phyloP scores from a whole-genome alignment of 1,140 invertebrate genomes.

The Hermatobates lingyangjiaoensis region DNA sequence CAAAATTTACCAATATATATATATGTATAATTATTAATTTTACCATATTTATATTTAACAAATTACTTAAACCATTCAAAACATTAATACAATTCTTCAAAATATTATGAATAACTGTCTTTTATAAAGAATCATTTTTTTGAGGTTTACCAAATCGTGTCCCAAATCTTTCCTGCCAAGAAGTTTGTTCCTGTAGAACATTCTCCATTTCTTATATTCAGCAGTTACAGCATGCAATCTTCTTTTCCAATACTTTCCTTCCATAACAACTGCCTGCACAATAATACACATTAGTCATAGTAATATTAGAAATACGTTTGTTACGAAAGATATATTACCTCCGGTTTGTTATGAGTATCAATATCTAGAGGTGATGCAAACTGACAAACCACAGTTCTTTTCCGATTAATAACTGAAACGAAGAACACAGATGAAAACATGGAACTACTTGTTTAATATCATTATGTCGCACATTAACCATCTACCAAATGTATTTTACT shows the following conservation, averaged over 20 bases:
- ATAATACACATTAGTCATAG: background rate
- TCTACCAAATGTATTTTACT: no score
- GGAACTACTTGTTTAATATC: no score
- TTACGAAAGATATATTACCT: slow-evolving; percentile 46
- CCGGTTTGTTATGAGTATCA: slow-evolving; percentile 84
- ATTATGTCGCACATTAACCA: no score
- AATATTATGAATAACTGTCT: background rate
- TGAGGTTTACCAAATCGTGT: slow-evolving; percentile 46
- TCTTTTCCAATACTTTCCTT: slow-evolving; percentile 98
- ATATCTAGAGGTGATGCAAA: slow-evolving; percentile 88
- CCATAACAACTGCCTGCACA: slow-evolving; percentile 72
- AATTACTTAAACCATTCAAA: background rate
- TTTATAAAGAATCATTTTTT: no score
- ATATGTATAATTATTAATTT: no score
- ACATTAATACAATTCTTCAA: background rate
- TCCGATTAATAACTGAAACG: slow-evolving; percentile 76
- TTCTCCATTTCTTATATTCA: slow-evolving; percentile 99
- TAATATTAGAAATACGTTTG: background rate
- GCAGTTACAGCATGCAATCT: slow-evolving; percentile 88
- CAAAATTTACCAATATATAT: no score
- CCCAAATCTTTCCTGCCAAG: slow-evolving; percentile 55
- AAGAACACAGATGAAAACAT: no score
- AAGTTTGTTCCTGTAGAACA: slow-evolving; percentile 74
- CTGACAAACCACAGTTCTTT: slow-evolving; percentile 77
- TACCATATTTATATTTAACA: no score